Evolutionary conservation across 2,888 invertebrate genomes (phyloP).

Genomic region (Oscheius sp.): DNA sequence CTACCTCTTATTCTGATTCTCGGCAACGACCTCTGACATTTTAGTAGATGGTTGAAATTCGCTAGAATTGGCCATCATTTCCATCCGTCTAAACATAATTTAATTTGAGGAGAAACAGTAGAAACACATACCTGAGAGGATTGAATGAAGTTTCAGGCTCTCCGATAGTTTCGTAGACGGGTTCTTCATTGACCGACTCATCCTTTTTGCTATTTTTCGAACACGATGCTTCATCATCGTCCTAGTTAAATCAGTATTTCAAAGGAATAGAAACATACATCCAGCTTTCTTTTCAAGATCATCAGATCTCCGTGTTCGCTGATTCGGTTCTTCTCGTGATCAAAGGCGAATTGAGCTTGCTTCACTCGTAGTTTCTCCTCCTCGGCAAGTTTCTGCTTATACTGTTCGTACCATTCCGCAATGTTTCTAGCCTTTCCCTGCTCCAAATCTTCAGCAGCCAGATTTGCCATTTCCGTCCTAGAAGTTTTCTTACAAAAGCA

Average conservation of each 20-base stretch:
- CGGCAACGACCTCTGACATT: slow-evolving; percentile 21
- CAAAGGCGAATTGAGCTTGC: not conserved
- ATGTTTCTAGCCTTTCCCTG: slow-evolving; percentile 33
- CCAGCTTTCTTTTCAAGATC: not conserved
- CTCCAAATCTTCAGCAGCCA: slow-evolving; percentile 30
- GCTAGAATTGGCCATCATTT: slow-evolving; percentile 31
- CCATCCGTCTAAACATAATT: slow-evolving; percentile 26
- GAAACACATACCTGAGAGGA: slow-evolving; percentile 4
- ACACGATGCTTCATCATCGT: not conserved
- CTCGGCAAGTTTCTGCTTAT: not conserved
- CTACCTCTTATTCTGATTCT: slow-evolving; percentile 13
- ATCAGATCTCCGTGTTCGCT: not conserved
- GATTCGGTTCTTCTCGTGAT: not conserved
- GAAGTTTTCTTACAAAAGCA: not conserved
- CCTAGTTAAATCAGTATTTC: not conserved
- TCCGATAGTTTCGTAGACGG: slow-evolving; percentile 16
- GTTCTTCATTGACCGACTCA: not conserved
- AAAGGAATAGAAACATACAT: not conserved
- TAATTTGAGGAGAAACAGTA: not conserved
- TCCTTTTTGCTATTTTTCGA: not conserved
- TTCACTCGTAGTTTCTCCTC: not conserved
- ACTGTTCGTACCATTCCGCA: slow-evolving; percentile 30
- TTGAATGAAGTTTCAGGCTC: not conserved
- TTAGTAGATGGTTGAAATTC: slow-evolving; percentile 12
- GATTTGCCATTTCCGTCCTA: slow-evolving; percentile 33